Evolutionary conservation across 2,113 vertebrate species (phyloP).

Genomic region (Nansenia antarctica): DNA sequence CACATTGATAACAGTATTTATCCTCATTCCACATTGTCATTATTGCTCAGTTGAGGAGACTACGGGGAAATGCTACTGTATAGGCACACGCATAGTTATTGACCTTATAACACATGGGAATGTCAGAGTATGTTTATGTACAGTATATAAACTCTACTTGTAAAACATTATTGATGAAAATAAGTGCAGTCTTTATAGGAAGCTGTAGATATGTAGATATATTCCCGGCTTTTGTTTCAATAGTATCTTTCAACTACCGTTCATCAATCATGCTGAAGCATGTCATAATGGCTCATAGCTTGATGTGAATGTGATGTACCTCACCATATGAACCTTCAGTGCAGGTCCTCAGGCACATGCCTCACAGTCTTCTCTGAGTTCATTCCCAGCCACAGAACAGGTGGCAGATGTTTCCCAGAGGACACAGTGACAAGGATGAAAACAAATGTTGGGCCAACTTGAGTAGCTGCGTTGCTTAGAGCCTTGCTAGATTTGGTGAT

Average conservation of each 20-base stretch:
- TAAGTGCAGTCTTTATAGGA: too few relatives aligned
- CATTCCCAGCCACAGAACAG: slow-evolving; percentile 52
- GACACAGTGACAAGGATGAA: slow-evolving; percentile 58
- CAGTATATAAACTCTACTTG: too few relatives aligned
- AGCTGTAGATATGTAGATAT: too few relatives aligned
- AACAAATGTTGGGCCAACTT: slow-evolving; percentile 66
- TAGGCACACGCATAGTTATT: too few relatives aligned
- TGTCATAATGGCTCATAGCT: not conserved
- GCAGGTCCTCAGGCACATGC: not conserved
- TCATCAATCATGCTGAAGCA: not conserved
- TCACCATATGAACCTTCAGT: not conserved
- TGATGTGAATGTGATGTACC: not conserved
- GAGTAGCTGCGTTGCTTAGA: slow-evolving; percentile 34
- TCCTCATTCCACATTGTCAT: not conserved
- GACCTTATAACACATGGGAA: too few relatives aligned
- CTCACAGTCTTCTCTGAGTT: slow-evolving; percentile 37
- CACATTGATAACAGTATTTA: not conserved
- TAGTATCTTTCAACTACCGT: not conserved
- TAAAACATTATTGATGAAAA: too few relatives aligned
- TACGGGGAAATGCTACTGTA: not conserved
- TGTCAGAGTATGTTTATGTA: too few relatives aligned
- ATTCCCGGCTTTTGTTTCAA: too few relatives aligned
- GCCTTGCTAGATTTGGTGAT: slow-evolving; percentile 58
- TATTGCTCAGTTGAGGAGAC: not conserved
- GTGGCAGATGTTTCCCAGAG: slow-evolving; percentile 55